Base-by-base conservation (phyloP, 2,888 invertebrate species). In the Cylindroiulus punctatus region DNA sequence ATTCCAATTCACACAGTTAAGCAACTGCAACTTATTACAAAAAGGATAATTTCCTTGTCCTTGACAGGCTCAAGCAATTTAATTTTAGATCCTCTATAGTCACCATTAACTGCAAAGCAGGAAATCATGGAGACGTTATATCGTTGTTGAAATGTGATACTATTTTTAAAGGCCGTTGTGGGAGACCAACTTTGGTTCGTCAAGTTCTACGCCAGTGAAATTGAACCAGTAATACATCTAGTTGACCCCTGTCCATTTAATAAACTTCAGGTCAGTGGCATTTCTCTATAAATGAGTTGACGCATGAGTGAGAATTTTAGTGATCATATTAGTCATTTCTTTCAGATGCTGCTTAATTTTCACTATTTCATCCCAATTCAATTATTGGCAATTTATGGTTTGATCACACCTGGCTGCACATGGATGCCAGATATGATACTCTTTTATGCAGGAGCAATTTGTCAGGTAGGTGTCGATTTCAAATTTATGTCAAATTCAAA, bases 231-330 rank as follows among this genome's bases (percentile, higher is more conserved):
- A 4, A n/a, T 85, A 17, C n/a, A 36, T 30, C n/a, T 36, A 19
- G 40, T 65, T 1, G 85, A 85, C n/a, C 85, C 85, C 19, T 52
- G 85, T 26, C 85, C 85, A 85, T 85, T 85, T 32, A 26, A 57
- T 65, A 85, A 85, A 85, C 36, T 65, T 17, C 85, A 85, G 65
- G 85, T 65, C 26, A 30, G 65, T 65, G 26, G 30, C 12, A 10
- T 26, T 12, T 4, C 40, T 40, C 8, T 40, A 40, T 40, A 8
- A 7, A 7, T 65, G 3, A 12, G 26, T 22, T 7, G 7, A 26
- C 3, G 8, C 7, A 7, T 82, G 30, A 82, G 5, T n/a, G 36
- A 42, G 19, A 42, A 42, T 82, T 84, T 8, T 40, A 10, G 8
- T 40, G 42, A 17, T 7, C 4, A n/a, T 84, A 10, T 5, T n/a